A percentile compares a stretch with the other conserved stretches of the same genome.
Evolutionary conservation across 2,797 vertebrate genomes (phyloP).

Genomic region (Pseudomugil tenellus): DNA sequence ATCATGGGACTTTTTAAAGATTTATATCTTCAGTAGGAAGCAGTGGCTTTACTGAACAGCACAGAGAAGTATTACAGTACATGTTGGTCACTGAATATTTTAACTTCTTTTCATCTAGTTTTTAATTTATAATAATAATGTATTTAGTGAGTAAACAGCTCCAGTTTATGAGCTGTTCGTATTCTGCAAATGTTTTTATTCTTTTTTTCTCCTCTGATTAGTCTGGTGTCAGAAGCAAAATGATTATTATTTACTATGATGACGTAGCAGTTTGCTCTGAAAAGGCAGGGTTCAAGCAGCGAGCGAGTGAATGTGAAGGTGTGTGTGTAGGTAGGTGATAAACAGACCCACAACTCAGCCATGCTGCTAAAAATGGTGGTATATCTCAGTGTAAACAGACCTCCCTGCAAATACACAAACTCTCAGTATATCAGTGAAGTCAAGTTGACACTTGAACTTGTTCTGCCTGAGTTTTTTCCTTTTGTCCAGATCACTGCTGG

Average conservation of each 20-base stretch:
- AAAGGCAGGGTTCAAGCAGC: neutral
- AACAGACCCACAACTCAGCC: constrained; percentile 42
- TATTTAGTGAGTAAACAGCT: neutral
- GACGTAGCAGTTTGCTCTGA: neutral
- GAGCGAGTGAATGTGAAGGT: neutral
- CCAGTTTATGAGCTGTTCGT: neutral
- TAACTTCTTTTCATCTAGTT: no score
- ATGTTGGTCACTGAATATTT: neutral
- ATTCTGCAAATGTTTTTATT: neutral
- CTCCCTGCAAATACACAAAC: constrained; percentile 13
- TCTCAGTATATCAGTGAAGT: constrained; percentile 15
- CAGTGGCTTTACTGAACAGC: neutral
- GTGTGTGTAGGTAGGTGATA: constrained; percentile 25
- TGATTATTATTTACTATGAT: neutral
- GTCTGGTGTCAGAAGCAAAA: neutral
- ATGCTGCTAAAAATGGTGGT: constrained; percentile 15
- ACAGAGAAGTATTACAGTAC: neutral
- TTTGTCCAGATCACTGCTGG: neutral
- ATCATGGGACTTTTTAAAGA: neutral
- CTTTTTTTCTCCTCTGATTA: neutral
- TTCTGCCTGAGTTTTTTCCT: constrained; percentile 25
- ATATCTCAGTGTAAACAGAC: constrained; percentile 59
- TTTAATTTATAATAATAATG: neutral
- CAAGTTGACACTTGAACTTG: constrained; percentile 10
- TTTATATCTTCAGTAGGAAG: neutral